These are phyloP conservation scores for Anguilla anguilla DNA, from an alignment of 2,797 vertebrate species.

Conservation along the genomic window DNA sequence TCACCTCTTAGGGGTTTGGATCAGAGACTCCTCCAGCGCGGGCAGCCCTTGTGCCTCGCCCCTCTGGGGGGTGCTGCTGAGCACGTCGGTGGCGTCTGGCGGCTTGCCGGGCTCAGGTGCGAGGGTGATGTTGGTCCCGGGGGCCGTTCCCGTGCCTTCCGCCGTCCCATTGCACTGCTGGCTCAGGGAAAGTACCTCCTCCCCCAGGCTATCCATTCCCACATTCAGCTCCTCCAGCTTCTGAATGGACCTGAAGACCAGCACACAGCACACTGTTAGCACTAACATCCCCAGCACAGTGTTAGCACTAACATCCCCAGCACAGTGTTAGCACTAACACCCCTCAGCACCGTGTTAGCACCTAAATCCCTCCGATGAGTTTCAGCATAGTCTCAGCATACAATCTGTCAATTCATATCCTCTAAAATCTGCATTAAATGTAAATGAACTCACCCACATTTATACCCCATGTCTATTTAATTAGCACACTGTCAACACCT, in stretches of 20 bases:
- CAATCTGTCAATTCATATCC: background rate
- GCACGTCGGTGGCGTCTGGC: slow-evolving; percentile 65
- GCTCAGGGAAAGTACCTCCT: slow-evolving; percentile 81
- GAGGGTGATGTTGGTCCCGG: slow-evolving; percentile 57
- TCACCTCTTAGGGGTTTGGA: slow-evolving; percentile 76
- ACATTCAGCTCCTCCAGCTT: slow-evolving; percentile 96
- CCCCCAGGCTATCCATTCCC: slow-evolving; percentile 89
- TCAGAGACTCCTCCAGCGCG: slow-evolving; percentile 81
- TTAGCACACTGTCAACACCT: background rate
- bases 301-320: background rate
- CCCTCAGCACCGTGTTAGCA: background rate
- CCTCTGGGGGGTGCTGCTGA: slow-evolving; percentile 85
- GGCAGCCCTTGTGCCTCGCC: slow-evolving; percentile 68
- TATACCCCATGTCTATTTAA: too few relatives aligned
- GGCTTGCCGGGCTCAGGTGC: slow-evolving; percentile 59
- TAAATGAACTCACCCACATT: too few relatives aligned
- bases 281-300: background rate
- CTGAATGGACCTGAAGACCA: slow-evolving; percentile 87
- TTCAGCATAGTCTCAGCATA: background rate
- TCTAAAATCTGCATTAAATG: too few relatives aligned
- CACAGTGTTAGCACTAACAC: background rate
- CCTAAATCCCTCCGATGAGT: background rate
- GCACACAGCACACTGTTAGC: slow-evolving; percentile 16
- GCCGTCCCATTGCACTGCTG: slow-evolving; percentile 86
- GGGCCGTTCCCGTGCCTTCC: slow-evolving; percentile 67